Percentiles rank a stretch among this genome's conserved stretches.
These are phyloP conservation scores for Eonycteris spelaea DNA, from an alignment of 2,113 vertebrate species.

Conservation along the genomic window DNA sequence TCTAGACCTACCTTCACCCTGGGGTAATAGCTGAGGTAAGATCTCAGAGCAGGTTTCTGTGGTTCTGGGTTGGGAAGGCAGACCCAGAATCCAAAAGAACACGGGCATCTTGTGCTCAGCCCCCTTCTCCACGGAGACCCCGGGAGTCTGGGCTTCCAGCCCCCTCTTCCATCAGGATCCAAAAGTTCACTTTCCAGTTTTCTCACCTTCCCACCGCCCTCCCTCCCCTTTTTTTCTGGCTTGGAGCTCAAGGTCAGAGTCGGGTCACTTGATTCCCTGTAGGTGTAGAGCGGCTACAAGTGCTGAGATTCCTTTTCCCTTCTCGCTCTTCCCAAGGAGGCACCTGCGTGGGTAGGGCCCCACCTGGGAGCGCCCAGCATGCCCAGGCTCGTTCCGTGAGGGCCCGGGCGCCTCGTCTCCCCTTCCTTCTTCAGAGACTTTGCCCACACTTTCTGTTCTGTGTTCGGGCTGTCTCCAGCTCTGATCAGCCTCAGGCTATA, in stretches of 20 bases:
- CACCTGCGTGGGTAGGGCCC: conserved; percentile 21
- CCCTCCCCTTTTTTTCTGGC: not conserved
- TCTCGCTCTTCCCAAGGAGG: conserved; percentile 7
- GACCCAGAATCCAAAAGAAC: not conserved
- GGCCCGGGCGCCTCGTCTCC: not conserved
- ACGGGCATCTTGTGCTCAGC: not conserved
- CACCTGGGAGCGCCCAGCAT: conserved; percentile 20
- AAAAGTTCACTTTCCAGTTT: not conserved
- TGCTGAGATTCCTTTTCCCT: not conserved
- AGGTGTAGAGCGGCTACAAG: not conserved
- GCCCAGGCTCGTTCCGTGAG: conserved; percentile 43
- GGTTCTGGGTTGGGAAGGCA: not conserved
- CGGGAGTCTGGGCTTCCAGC: not conserved
- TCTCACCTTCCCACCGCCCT: not conserved
- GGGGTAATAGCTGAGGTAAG: conserved; percentile 62
- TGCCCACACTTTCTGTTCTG: not conserved
- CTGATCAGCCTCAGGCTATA: not conserved
- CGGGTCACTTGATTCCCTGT: not conserved
- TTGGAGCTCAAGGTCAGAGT: not conserved
- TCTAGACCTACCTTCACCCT: conserved; percentile 58
- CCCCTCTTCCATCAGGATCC: not conserved
- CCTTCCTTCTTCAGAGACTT: not conserved
- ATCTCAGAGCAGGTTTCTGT: not conserved
- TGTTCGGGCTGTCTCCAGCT: not conserved
- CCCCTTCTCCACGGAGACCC: not conserved